phyloP scores from a whole-genome alignment of 2,113 vertebrate species.

The Suncus etruscus region DNA sequence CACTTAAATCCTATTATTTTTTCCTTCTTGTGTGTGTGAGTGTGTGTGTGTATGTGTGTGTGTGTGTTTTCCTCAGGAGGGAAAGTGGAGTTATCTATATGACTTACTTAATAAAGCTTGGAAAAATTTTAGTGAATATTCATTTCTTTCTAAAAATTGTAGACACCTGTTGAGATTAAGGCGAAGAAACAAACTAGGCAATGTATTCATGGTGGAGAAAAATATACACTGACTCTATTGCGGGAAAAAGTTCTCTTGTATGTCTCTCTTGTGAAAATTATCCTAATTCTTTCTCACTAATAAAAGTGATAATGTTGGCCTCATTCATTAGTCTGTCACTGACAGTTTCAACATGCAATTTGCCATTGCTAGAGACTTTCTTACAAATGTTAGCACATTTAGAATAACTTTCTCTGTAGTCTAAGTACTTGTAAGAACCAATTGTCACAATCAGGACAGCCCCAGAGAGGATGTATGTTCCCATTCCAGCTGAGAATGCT shows the following conservation, averaged over 20 bases:
- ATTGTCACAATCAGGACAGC: neutral
- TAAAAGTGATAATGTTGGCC: constrained; percentile 33
- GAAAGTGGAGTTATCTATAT: neutral
- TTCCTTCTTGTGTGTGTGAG: neutral
- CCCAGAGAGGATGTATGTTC: neutral
- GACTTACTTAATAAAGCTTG: neutral
- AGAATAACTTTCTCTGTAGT: neutral
- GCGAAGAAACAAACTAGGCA: neutral
- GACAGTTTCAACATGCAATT: constrained; percentile 28
- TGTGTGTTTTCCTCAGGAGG: neutral
- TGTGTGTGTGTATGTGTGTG: too few species aligned
- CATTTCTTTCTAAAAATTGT: neutral
- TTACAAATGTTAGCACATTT: neutral
- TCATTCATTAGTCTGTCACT: neutral
- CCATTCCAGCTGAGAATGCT: fast-evolving
- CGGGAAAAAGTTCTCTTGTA: neutral
- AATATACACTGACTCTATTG: neutral
- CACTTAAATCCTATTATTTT: neutral
- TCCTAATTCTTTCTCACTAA: constrained; percentile 31
- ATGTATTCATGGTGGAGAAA: neutral
- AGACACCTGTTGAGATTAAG: neutral
- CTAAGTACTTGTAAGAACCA: neutral
- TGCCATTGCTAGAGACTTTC: neutral
- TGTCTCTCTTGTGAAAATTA: neutral
- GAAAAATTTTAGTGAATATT: neutral